Conservation (phyloP, 2,797 vertebrate species). For the Eleutherodactylus coqui region DNA sequence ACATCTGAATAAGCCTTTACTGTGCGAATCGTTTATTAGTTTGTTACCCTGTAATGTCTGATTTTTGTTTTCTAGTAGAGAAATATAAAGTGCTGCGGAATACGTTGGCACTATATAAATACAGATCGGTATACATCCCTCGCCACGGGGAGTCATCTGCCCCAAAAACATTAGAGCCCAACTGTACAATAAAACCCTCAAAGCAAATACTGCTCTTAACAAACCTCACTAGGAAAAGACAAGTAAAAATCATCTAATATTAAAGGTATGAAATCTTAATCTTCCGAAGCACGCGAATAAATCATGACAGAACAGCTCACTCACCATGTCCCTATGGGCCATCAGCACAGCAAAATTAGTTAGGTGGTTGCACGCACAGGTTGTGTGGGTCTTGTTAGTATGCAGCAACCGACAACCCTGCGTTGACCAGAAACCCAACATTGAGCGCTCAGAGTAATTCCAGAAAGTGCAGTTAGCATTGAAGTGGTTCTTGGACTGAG, state of each 20-base stretch:
- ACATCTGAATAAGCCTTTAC: too few species aligned
- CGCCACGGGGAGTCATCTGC: too few species aligned
- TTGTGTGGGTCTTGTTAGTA: slow-evolving; percentile 91
- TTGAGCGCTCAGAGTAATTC: slow-evolving; percentile 95
- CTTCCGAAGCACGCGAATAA: background rate
- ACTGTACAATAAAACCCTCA: background rate
- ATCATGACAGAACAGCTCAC: slow-evolving; percentile 36
- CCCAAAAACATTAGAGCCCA: too few species aligned
- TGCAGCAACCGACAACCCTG: slow-evolving; percentile 91
- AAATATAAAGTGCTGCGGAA: too few species aligned
- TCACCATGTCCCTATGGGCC: slow-evolving; percentile 88
- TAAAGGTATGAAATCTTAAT: slow-evolving; percentile 6
- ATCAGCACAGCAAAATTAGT: slow-evolving; percentile 95
- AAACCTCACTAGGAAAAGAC: background rate
- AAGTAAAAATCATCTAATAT: background rate
- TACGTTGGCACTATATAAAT: too few species aligned
- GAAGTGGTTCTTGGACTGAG: slow-evolving; percentile 89
- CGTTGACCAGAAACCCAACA: slow-evolving; percentile 93
- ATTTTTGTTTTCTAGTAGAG: too few species aligned
- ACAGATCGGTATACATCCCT: too few species aligned
- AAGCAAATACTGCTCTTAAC: background rate
- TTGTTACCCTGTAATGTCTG: too few species aligned
- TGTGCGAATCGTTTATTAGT: too few species aligned
- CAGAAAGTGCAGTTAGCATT: slow-evolving; percentile 95
- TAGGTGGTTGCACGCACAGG: slow-evolving; percentile 94